phyloP scores from a whole-genome alignment of 2,113 vertebrate genomes.

The Asarcornis scutulata region DNA sequence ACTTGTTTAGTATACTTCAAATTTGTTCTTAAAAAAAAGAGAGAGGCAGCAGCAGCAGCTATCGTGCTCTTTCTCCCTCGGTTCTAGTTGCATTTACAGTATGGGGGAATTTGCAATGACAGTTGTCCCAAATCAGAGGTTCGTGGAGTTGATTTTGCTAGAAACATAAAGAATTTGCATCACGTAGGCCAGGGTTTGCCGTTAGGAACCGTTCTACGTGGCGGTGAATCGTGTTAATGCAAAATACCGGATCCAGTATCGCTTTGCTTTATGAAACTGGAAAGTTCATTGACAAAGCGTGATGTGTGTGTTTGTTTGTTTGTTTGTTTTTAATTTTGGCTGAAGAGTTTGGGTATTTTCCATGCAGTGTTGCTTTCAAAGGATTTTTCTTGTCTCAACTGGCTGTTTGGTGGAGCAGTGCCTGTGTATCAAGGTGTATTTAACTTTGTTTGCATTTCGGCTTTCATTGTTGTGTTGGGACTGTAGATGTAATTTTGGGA shows the following conservation, averaged over 20 bases:
- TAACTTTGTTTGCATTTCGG: constrained; percentile 36
- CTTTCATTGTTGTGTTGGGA: constrained; percentile 44
- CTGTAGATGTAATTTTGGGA: constrained; percentile 40
- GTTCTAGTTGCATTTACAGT: constrained; percentile 46
- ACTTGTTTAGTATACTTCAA: constrained; percentile 84
- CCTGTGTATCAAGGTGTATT: background rate
- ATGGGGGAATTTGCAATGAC: constrained; percentile 36
- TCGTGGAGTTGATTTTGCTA: constrained; percentile 32
- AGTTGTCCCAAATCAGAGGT: constrained; percentile 28
- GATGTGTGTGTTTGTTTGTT: background rate
- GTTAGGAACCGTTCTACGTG: background rate
- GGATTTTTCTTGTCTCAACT: background rate
- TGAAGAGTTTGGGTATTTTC: background rate
- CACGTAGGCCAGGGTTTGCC: background rate
- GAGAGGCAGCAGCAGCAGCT: constrained; percentile 21
- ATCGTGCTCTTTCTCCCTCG: constrained; percentile 42
- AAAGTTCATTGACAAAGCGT: background rate
- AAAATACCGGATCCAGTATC: background rate
- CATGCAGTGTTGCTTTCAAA: background rate
- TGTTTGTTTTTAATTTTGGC: constrained; percentile 13
- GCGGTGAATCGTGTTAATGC: background rate
- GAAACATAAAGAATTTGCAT: constrained; percentile 49
- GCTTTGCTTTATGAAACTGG: constrained; percentile 6
- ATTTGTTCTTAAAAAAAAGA: constrained; percentile 78
- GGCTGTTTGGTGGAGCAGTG: background rate